Evolutionary conservation across 2,113 vertebrate genomes (phyloP).

Genomic region (Lophura nycthemera): DNA sequence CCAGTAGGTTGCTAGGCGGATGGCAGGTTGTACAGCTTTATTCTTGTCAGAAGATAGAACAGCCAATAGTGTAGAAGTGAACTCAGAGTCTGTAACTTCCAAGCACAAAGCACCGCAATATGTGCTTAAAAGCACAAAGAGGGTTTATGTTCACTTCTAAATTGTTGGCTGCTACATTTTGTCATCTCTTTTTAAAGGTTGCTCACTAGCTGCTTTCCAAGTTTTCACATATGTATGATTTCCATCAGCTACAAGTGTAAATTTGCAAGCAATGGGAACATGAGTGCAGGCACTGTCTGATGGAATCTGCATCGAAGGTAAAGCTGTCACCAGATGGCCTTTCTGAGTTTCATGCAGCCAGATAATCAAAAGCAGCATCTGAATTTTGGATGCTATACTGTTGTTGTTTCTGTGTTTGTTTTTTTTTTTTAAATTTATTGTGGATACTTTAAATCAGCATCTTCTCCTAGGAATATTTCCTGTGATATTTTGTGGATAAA

Average conservation of each 20-base stretch:
- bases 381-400: background rate
- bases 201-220: conserved; percentile 36
- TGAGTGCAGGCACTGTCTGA: background rate
- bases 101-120: background rate
- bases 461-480: conserved; percentile 13
- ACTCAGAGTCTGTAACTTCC: background rate
- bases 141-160: background rate
- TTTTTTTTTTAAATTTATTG: background rate
- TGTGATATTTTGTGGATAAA: conserved; percentile 14
- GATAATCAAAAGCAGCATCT: conserved; percentile 22
- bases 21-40: background rate
- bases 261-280: conserved; percentile 52
- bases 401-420: too few species aligned
- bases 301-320: conserved; percentile 16
- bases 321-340: conserved; percentile 41
- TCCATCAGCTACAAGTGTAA: conserved; percentile 30
- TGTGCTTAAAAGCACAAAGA: background rate
- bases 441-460: background rate
- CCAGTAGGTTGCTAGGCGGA: background rate
- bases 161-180: background rate
- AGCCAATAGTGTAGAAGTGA: background rate
- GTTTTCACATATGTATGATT: background rate
- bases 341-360: background rate
- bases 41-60: background rate
- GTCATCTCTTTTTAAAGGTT: conserved; percentile 19